Conservation (phyloP, 1,140 invertebrate species). For the Notospermus geniculatus region DNA sequence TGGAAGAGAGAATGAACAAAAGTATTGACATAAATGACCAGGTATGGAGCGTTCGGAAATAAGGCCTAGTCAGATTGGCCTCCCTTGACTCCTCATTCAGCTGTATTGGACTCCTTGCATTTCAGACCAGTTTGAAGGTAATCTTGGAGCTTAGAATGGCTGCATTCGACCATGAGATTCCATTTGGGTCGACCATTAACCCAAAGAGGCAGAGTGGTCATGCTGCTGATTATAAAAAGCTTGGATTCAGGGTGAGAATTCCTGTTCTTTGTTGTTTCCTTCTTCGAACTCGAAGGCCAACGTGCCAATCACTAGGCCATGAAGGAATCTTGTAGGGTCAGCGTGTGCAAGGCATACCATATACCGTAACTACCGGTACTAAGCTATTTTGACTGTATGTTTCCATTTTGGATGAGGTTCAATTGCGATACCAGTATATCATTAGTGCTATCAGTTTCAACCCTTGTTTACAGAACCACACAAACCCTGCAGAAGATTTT, state of each 20-base stretch:
- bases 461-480: conserved; percentile 64
- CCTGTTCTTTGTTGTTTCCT: neutral
- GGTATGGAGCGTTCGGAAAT: too few species aligned
- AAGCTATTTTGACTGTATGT: too few species aligned
- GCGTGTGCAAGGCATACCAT: too few species aligned
- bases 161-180: conserved; percentile 81
- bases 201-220: conserved; percentile 27
- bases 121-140: conserved; percentile 81
- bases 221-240: conserved; percentile 86
- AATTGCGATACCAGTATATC: neutral
- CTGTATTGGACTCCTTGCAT: too few species aligned
- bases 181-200: conserved; percentile 41
- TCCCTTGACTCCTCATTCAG: too few species aligned
- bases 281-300: too few species aligned
- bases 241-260: conserved; percentile 74
- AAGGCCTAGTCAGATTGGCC: too few species aligned
- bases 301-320: too few species aligned
- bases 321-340: too few species aligned
- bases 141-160: conserved; percentile 88
- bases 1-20: conserved; percentile 84
- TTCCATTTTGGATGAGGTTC: neutral
- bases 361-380: too few species aligned
- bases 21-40: conserved; percentile 82
- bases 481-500: conserved; percentile 90
- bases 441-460: too few species aligned